Base-by-base conservation (phyloP, 2,888 invertebrate genomes). In the Pollenia amentaria region DNA sequence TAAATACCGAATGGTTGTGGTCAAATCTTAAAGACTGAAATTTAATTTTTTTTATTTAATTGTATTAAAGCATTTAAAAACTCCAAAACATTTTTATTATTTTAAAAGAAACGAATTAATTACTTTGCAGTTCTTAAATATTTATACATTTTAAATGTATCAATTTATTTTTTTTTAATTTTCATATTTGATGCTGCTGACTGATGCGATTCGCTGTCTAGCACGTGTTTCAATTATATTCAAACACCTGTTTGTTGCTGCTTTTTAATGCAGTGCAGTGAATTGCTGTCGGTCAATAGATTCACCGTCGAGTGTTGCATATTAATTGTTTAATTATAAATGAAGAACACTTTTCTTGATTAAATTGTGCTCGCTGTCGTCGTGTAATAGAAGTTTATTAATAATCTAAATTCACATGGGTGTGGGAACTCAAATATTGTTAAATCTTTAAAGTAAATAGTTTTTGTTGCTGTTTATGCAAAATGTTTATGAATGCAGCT, bases 391-490 rank as follows among this genome's bases (percentile, higher is more conserved):
- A 29, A 29, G 4, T 29, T 29, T 29, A 29, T 29, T 29, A 64
- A 72, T 64, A 53, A 72, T 29, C 1, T 7, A 46, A 76, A 44
- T 82, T 82, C 75, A 38, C 82, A 76, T 70, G 69, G 44, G 69
- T 82, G 82, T 82, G 82, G 76, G 82, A 82, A 70, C 46, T 69
- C 6, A 16, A 55, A 53, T 12, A 70, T 62, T 82, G 16, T 65
- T 65, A 42, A 48, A 12, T 55, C 14, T 55, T 55, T 55, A 18
- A 38, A 57, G 55, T 62, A 2, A 42, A 16, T 40, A 16, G 9
- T 38, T 72, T n/a, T 21, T 64, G n/a, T 3, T 67, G 42, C 9
- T 64, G 64, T n/a, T 76, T 62, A 62, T 69, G 75, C 69, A 69
- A 40, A 69, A 69, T 75, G 51, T 62, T 82, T 53, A 53, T 70